phyloP scores from a whole-genome alignment of 2,888 invertebrate species.

The Anthophora plumipes region DNA sequence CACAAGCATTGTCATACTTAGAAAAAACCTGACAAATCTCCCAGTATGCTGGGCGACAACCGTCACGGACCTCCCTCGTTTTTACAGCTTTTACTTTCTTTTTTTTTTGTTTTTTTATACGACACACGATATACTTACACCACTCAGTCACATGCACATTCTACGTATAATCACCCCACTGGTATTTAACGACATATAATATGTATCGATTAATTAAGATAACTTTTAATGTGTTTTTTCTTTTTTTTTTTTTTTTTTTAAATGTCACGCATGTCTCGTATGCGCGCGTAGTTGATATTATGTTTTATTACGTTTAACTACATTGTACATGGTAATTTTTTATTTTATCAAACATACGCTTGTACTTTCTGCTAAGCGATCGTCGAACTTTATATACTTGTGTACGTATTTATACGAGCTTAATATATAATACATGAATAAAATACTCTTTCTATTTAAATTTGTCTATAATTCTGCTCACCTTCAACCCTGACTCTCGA shows the following conservation, averaged over 20 bases:
- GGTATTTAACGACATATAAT: constrained; percentile 61
- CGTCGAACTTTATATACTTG: constrained; percentile 52
- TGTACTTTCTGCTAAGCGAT: constrained; percentile 63
- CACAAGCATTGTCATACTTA: constrained; percentile 27
- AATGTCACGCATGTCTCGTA: constrained; percentile 28
- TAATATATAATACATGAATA: constrained; percentile 61
- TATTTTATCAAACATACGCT: constrained; percentile 62
- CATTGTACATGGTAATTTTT: constrained; percentile 61
- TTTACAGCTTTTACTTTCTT: constrained; percentile 51
- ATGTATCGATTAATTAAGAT: constrained; percentile 62
- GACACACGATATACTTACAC: constrained; percentile 42
- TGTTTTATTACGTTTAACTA: constrained; percentile 47
- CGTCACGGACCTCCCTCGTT: constrained; percentile 68
- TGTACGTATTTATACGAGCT: constrained; percentile 67
- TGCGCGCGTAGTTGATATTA: constrained; percentile 35
- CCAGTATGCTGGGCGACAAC: constrained; percentile 61
- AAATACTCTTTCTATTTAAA: constrained; percentile 56
- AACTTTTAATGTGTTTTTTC: constrained; percentile 47
- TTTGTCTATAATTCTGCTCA: no score
- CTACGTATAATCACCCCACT: constrained; percentile 59
- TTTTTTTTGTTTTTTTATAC: constrained; percentile 32
- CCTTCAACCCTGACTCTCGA: no score
- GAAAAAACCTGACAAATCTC: constrained; percentile 45
- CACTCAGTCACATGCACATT: constrained; percentile 60
- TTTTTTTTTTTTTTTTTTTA: no score